phyloP scores from a whole-genome alignment of 2,888 invertebrate species.

The Phymatocera aterrima region DNA sequence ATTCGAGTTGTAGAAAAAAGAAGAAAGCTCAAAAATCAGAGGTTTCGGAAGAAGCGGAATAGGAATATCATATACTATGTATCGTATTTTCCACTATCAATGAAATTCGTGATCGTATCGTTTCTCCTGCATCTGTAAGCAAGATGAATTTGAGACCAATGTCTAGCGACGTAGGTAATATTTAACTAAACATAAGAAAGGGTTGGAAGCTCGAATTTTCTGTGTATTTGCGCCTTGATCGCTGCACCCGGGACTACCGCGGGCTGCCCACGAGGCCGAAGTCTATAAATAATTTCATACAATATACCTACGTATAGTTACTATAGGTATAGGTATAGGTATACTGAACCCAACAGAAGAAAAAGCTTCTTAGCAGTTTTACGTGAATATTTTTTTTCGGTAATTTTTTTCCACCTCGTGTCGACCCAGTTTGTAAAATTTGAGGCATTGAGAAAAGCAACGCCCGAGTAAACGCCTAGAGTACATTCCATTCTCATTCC shows the following conservation, averaged over 20 bases:
- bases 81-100: background rate
- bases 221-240: constrained; percentile 51
- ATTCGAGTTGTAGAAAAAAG: no score
- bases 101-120: no score
- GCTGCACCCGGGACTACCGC: constrained; percentile 64
- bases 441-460: no score
- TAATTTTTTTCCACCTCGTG: no score
- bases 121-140: no score
- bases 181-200: background rate
- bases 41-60: background rate
- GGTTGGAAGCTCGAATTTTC: background rate
- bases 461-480: no score
- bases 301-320: constrained; percentile 49
- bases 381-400: background rate
- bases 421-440: no score
- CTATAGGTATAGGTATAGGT: no score
- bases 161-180: background rate
- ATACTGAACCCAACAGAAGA: constrained; percentile 48
- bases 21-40: no score
- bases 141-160: background rate
- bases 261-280: constrained; percentile 55
- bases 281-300: constrained; percentile 69
- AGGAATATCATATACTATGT: background rate
- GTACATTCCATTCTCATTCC: no score
- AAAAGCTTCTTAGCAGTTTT: constrained; percentile 50